These are phyloP conservation scores for Leucosticte australis DNA, from an alignment of 2,113 vertebrate genomes.

Conservation along the genomic window DNA sequence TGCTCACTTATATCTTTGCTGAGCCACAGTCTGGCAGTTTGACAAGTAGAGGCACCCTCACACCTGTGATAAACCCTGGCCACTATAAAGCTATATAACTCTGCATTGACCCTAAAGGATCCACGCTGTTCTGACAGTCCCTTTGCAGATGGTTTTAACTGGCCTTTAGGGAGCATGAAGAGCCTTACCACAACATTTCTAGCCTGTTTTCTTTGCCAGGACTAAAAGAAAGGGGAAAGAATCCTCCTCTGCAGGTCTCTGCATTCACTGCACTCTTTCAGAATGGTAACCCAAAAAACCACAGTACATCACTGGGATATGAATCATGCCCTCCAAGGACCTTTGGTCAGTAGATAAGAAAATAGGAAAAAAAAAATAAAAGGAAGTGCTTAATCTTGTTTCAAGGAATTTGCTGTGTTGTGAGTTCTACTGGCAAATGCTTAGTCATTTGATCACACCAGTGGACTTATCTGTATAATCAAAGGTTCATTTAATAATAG, in stretches of 20 bases:
- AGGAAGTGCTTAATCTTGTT: not conserved
- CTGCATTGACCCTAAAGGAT: not conserved
- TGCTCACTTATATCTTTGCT: not conserved
- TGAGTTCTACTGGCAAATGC: not conserved
- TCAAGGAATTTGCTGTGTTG: not conserved
- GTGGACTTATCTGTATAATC: not conserved
- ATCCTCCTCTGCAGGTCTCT: not conserved
- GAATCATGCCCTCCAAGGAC: not conserved
- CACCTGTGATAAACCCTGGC: not conserved
- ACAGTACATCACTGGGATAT: not conserved
- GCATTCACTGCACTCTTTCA: not conserved
- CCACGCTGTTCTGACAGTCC: not conserved
- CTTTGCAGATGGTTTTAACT: not conserved
- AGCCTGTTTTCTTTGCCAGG: not conserved
- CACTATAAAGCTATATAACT: not conserved
- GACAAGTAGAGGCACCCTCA: not conserved
- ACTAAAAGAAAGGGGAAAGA: not conserved
- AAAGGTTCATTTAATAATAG: constrained; percentile 16
- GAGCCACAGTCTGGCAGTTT: not conserved
- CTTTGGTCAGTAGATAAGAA: not conserved
- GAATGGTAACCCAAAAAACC: not conserved
- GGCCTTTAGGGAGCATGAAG: not conserved
- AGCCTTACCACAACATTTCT: not conserved
- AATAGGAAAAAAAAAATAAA: not conserved
- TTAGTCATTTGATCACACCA: not conserved